Conservation (phyloP, 2,797 vertebrate species). For the Notoglanidium macrostoma region DNA sequence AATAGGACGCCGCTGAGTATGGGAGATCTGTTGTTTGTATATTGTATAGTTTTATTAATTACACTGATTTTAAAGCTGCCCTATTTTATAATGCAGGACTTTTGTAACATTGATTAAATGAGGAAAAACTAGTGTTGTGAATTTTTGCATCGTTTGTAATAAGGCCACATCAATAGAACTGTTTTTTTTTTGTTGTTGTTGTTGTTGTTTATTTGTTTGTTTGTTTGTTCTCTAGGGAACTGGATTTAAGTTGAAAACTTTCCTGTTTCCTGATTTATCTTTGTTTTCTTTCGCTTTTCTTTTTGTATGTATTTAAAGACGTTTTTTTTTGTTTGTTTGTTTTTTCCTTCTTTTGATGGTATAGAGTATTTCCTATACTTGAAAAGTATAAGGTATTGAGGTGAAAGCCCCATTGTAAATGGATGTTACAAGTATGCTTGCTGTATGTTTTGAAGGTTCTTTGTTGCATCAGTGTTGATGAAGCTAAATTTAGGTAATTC, state of each 20-base stretch:
- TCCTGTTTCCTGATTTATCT: slow-evolving; percentile 84
- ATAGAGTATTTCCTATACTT: slow-evolving; percentile 91
- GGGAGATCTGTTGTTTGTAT: slow-evolving; percentile 92
- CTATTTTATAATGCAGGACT: slow-evolving; percentile 99
- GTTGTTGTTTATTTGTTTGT: slow-evolving; percentile 72
- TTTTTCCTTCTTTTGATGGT: slow-evolving; percentile 78
- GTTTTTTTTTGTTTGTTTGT: slow-evolving; percentile 75
- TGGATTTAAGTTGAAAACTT: slow-evolving; percentile 97
- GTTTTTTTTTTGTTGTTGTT: slow-evolving; percentile 75
- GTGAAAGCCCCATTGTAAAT: slow-evolving; percentile 91
- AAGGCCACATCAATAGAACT: slow-evolving; percentile 92
- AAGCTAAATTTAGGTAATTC: slow-evolving; percentile 89
- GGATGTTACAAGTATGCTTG: slow-evolving; percentile 94
- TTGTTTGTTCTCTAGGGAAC: slow-evolving; percentile 84
- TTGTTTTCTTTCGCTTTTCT: slow-evolving; percentile 56
- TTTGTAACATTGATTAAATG: slow-evolving; percentile 99
- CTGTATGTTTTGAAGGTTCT: slow-evolving; percentile 95
- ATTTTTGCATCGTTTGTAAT: slow-evolving; percentile 96
- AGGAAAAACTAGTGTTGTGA: slow-evolving; percentile 94
- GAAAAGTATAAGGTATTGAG: slow-evolving; percentile 87
- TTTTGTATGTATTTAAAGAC: slow-evolving; percentile 95
- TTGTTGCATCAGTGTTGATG: slow-evolving; percentile 93
- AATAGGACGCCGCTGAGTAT: slow-evolving; percentile 77
- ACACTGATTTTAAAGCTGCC: slow-evolving; percentile 99
- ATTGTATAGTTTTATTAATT: slow-evolving; percentile 99